Evolutionary conservation across 53 echinoderm and acorn worm species (phyloP).

Genomic region (Glandiceps talaboti): DNA sequence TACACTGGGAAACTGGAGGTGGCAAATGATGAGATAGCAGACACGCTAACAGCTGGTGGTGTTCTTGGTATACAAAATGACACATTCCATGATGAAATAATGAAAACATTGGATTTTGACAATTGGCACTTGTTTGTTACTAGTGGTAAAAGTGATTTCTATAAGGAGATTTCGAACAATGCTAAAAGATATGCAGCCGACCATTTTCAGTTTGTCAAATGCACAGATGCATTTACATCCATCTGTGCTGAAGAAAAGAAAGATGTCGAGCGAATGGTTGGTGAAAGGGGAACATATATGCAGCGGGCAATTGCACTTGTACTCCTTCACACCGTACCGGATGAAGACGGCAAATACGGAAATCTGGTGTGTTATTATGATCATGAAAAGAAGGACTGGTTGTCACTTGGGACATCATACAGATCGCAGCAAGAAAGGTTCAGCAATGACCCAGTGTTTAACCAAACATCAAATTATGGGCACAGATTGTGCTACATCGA

Average conservation of each 20-base stretch:
- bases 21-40: not conserved
- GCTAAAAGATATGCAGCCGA: not conserved
- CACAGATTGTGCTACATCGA: not conserved
- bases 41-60: not conserved
- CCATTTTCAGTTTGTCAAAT: not conserved
- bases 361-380: not conserved
- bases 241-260: not conserved
- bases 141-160: not conserved
- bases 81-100: not conserved
- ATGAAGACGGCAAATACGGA: not conserved
- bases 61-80: not conserved
- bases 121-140: not conserved
- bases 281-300: not conserved
- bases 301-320: not conserved
- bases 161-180: not conserved
- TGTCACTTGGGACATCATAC: not conserved
- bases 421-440: not conserved
- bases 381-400: not conserved
- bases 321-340: not conserved
- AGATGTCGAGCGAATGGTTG: not conserved
- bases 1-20: not conserved
- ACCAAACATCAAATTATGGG: not conserved
- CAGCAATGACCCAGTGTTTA: not conserved
- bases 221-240: not conserved
- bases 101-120: not conserved